Evolutionary conservation across 1,140 invertebrate species (phyloP).

Genomic region (Neodiprion pinetum): DNA sequence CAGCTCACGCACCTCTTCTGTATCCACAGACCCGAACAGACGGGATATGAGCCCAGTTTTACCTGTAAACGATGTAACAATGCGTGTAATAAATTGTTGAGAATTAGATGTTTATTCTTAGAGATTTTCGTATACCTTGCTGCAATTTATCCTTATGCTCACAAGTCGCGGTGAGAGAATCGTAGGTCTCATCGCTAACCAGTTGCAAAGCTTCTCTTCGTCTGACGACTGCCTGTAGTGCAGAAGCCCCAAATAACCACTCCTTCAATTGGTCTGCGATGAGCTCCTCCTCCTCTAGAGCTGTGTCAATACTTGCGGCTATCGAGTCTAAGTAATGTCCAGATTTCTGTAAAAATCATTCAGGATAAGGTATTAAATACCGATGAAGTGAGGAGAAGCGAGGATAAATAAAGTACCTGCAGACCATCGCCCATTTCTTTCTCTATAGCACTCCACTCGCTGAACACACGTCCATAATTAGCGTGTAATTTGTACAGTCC

Average conservation of each 20-base stretch:
- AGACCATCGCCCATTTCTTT: constrained; percentile 84
- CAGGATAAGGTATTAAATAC: background rate
- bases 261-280: constrained; percentile 86
- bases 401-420: constrained; percentile 60
- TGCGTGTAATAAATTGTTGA: constrained; percentile 13
- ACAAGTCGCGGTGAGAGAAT: constrained; percentile 64
- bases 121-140: constrained; percentile 52
- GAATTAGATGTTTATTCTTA: constrained; percentile 17
- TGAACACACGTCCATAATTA: constrained; percentile 83
- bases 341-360: constrained; percentile 61
- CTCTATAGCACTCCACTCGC: constrained; percentile 87
- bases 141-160: constrained; percentile 66
- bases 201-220: constrained; percentile 79
- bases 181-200: constrained; percentile 74
- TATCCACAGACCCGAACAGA: constrained; percentile 80
- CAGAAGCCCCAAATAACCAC: constrained; percentile 79
- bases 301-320: constrained; percentile 77
- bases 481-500: constrained; percentile 82
- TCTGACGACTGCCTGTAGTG: constrained; percentile 76
- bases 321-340: constrained; percentile 80
- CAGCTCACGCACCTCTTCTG: constrained; percentile 79
- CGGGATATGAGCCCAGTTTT: constrained; percentile 76
- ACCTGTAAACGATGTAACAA: constrained; percentile 52
- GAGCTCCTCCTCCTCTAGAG: constrained; percentile 83
- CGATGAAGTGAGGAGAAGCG: background rate